Percentiles rank a stretch among this genome's conserved stretches.
Evolutionary conservation across 2,797 vertebrate species (phyloP).

Genomic region (Iguana delicatissima): DNA sequence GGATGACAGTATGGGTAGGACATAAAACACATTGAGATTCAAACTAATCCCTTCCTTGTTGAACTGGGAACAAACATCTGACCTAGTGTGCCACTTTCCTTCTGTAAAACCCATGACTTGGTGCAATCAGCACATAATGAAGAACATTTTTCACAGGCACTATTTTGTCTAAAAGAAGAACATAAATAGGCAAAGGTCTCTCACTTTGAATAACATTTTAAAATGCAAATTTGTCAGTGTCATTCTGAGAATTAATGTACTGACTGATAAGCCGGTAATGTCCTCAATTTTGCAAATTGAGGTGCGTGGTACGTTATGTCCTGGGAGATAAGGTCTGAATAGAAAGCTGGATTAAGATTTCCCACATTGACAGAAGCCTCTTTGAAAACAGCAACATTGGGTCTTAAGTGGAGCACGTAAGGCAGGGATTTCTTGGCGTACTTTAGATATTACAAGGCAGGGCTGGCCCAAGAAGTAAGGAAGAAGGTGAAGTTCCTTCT

Average conservation of each 20-base stretch:
- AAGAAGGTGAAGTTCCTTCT: background rate
- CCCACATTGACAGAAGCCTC: background rate
- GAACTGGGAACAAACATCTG: background rate
- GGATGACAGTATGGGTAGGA: background rate
- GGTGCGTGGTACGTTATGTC: conserved; percentile 6
- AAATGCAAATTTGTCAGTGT: conserved; percentile 28
- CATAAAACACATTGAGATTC: background rate
- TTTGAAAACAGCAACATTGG: conserved; percentile 15
- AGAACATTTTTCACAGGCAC: conserved; percentile 35
- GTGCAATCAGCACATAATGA: conserved; percentile 3
- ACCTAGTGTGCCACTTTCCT: conserved; percentile 4
- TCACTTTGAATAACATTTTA: conserved; percentile 29
- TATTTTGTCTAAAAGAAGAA: conserved; percentile 31
- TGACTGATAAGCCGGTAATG: conserved; percentile 36
- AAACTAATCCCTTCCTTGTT: background rate
- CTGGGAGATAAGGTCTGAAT: conserved; percentile 4
- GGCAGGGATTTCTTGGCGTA: background rate
- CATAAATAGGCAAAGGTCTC: conserved; percentile 33
- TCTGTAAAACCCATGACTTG: conserved; percentile 26
- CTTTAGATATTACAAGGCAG: background rate
- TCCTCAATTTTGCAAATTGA: conserved; percentile 31
- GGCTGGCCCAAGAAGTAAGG: background rate
- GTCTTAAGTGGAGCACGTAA: background rate
- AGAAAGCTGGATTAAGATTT: conserved; percentile 31
- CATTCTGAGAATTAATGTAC: conserved; percentile 12